Conservation (phyloP, 2,888 invertebrate species). For the Hypena proboscidalis region DNA sequence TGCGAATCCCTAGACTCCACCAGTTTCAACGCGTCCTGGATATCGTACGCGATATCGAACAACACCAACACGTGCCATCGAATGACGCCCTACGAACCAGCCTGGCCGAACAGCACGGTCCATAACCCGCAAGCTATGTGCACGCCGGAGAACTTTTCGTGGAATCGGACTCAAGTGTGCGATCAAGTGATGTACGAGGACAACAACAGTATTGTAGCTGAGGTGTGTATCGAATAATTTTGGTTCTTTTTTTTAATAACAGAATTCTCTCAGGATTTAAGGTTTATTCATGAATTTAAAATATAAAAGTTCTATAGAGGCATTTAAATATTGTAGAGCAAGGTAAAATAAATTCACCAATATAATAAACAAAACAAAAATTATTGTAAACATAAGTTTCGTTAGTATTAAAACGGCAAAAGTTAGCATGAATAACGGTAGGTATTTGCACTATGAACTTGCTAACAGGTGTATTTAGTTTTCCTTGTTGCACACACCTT, state of each 20-base stretch:
- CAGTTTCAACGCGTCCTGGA: constrained; percentile 77
- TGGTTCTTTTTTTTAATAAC: no score
- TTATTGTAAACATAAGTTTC: no score
- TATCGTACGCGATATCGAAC: constrained; percentile 66
- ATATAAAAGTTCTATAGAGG: no score
- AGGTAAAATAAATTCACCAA: no score
- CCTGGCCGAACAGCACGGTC: constrained; percentile 14
- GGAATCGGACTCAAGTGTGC: constrained; percentile 69
- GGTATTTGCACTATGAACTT: no score
- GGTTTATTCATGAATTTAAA: no score
- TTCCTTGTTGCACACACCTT: neutral
- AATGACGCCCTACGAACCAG: constrained; percentile 39
- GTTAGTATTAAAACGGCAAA: no score
- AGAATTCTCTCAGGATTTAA: no score
- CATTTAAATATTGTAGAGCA: no score
- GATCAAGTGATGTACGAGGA: constrained; percentile 85
- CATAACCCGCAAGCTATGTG: constrained; percentile 55
- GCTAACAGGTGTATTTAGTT: neutral
- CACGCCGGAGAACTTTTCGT: constrained; percentile 62
- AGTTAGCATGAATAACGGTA: no score
- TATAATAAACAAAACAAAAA: no score
- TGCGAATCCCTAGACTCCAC: constrained; percentile 55
- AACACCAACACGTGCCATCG: constrained; percentile 71
- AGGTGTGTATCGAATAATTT: constrained; percentile 86
- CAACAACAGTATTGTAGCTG: constrained; percentile 87